Percentiles rank a stretch among this genome's conserved stretches.
phyloP scores from a whole-genome alignment of 92 coral and sea anemone genomes.

The Heteractis magnifica region DNA sequence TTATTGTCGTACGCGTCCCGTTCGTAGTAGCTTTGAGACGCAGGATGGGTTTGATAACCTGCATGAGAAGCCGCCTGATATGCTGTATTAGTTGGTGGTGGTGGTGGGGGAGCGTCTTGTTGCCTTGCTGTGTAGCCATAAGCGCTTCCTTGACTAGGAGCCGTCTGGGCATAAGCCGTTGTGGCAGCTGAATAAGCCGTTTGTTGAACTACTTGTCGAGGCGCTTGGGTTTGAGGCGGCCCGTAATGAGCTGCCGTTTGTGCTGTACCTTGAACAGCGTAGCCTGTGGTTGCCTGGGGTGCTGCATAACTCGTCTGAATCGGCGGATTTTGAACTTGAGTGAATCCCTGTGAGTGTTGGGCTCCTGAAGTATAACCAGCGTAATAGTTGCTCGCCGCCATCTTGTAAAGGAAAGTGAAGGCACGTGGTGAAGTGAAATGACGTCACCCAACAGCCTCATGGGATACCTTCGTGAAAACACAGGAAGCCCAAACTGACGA shows the following conservation, averaged over 20 bases:
- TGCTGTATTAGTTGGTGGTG: slow-evolving; percentile 84
- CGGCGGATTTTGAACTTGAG: slow-evolving; percentile 95
- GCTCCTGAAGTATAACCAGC: slow-evolving; percentile 96
- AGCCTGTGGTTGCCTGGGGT: slow-evolving; percentile 87
- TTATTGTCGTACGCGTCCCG: slow-evolving; percentile 81
- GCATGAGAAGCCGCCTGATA: slow-evolving; percentile 78
- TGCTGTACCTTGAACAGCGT: slow-evolving; percentile 92
- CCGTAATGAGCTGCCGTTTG: slow-evolving; percentile 92
- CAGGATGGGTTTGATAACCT: slow-evolving; percentile 78
- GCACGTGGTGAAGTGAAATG: slow-evolving; percentile 81
- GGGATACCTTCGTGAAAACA: background rate
- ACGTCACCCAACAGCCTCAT: slow-evolving; percentile 29
- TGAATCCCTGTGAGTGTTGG: slow-evolving; percentile 95
- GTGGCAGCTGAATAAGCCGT: slow-evolving; percentile 84
- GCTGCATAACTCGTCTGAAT: slow-evolving; percentile 92
- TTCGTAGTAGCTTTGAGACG: slow-evolving; percentile 82
- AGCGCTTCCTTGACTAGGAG: slow-evolving; percentile 82
- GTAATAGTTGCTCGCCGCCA: slow-evolving; percentile 98
- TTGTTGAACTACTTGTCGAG: slow-evolving; percentile 72
- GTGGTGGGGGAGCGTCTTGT: slow-evolving; percentile 94
- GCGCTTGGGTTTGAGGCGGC: slow-evolving; percentile 82
- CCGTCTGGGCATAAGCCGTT: slow-evolving; percentile 72
- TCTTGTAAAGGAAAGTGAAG: slow-evolving; percentile 63
- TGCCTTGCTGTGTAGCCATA: slow-evolving; percentile 98
- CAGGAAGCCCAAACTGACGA: slow-evolving; percentile 21